Evolutionary conservation across 2,113 vertebrate genomes (phyloP).

Genomic region (Fulica atra): DNA sequence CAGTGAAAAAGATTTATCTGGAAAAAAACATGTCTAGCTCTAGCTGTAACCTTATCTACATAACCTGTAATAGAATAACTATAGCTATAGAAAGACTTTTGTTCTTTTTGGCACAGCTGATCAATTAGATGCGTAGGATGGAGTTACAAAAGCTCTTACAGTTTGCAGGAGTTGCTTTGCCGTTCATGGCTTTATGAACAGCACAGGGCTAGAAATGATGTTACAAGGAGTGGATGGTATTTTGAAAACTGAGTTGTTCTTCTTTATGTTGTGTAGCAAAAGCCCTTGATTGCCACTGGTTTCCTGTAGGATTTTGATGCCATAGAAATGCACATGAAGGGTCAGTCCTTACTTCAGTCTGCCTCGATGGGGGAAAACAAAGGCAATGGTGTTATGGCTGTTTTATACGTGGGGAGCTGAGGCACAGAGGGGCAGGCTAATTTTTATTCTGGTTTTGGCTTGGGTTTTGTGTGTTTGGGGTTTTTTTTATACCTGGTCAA

Average conservation of each 20-base stretch:
- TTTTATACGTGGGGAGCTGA: not conserved
- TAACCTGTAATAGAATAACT: slow-evolving; percentile 54
- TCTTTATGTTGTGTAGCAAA: not conserved
- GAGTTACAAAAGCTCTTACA: slow-evolving; percentile 59
- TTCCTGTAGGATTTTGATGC: slow-evolving; percentile 13
- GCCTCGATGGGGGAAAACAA: not conserved
- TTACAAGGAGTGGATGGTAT: not conserved
- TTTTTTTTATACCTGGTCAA: not conserved
- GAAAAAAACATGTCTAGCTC: slow-evolving; percentile 29
- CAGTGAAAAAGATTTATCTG: slow-evolving; percentile 29
- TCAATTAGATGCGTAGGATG: slow-evolving; percentile 57
- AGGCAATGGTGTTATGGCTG: not conserved
- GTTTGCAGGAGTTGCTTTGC: slow-evolving; percentile 4
- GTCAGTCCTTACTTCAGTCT: not conserved
- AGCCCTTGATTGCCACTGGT: not conserved
- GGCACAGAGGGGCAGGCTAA: not conserved
- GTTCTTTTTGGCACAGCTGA: slow-evolving; percentile 48
- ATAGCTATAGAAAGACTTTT: slow-evolving; percentile 53
- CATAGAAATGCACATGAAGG: not conserved
- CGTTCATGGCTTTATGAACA: not conserved
- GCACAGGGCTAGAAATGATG: not conserved
- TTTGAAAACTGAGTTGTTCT: slow-evolving; percentile 10
- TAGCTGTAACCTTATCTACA: slow-evolving; percentile 51
- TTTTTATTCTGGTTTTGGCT: not conserved
- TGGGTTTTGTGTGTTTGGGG: not conserved